A percentile compares a stretch with the other conserved stretches of the same genome.
Evolutionary conservation across 2,113 vertebrate species (phyloP).

Genomic region (Barbus barbus): DNA sequence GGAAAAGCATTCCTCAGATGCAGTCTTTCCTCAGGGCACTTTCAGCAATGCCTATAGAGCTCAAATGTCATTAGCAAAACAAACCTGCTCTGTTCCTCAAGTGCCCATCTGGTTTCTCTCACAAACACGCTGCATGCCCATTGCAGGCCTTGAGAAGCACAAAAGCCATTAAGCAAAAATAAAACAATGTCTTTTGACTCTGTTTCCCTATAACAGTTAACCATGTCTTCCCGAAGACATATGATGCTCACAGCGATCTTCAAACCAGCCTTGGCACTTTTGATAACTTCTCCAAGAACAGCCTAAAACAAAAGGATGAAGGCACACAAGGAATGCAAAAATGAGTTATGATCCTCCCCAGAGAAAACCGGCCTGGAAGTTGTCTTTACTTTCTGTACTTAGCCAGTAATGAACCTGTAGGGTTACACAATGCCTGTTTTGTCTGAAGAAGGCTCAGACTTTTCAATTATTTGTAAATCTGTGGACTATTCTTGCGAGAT

Average conservation of each 20-base stretch:
- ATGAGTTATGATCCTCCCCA: neutral
- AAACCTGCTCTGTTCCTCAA: slow-evolving; percentile 19
- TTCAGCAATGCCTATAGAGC: neutral
- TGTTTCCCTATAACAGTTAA: neutral
- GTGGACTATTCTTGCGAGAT: neutral
- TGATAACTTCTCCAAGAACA: neutral
- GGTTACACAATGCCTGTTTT: neutral
- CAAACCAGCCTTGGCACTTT: no score
- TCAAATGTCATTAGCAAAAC: slow-evolving; percentile 23
- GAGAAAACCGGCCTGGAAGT: neutral
- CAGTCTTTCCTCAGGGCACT: neutral
- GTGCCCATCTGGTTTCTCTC: neutral
- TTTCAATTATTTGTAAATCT: neutral
- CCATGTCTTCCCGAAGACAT: neutral
- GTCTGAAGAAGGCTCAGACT: neutral
- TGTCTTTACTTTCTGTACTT: slow-evolving; percentile 8
- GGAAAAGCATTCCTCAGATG: slow-evolving; percentile 2
- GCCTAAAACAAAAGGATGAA: neutral
- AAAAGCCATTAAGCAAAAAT: neutral
- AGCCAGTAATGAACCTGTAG: neutral
- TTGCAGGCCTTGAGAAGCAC: neutral
- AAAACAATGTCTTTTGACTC: neutral
- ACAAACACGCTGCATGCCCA: neutral
- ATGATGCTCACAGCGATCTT: no score
- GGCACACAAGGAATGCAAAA: neutral